phyloP scores from a whole-genome alignment of 2,113 vertebrate species.

The Entomyzon cyanotis region DNA sequence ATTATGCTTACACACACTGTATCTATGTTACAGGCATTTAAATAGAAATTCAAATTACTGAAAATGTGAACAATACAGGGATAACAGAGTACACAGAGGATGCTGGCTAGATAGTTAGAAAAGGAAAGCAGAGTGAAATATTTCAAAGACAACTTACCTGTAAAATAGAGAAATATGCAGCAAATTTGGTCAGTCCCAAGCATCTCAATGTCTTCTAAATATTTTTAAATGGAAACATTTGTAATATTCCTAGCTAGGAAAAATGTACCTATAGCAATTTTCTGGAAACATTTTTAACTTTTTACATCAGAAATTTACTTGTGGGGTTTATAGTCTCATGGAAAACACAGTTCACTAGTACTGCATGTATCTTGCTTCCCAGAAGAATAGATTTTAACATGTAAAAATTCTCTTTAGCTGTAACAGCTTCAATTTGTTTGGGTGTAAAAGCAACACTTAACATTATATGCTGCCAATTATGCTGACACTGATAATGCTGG shows the following conservation, averaged over 20 bases:
- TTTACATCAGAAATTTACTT: neutral
- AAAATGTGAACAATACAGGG: neutral
- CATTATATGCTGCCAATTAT: neutral
- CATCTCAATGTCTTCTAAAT: neutral
- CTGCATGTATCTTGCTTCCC: neutral
- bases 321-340: neutral
- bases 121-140: neutral
- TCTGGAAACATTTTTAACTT: neutral
- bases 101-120: neutral
- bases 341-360: neutral
- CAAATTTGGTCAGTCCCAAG: neutral
- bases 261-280: neutral
- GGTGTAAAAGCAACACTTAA: neutral
- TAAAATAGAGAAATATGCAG: neutral
- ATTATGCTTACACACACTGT: neutral
- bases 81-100: neutral
- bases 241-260: neutral
- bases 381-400: neutral
- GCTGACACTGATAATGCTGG: neutral
- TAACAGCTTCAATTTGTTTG: neutral
- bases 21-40: neutral
- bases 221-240: neutral
- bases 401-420: neutral
- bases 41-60: neutral
- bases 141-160: neutral